A percentile compares a stretch with the other conserved stretches of the same genome.
Conservation (phyloP, 2,888 invertebrate genomes). For the Drosophila lutescens region DNA sequence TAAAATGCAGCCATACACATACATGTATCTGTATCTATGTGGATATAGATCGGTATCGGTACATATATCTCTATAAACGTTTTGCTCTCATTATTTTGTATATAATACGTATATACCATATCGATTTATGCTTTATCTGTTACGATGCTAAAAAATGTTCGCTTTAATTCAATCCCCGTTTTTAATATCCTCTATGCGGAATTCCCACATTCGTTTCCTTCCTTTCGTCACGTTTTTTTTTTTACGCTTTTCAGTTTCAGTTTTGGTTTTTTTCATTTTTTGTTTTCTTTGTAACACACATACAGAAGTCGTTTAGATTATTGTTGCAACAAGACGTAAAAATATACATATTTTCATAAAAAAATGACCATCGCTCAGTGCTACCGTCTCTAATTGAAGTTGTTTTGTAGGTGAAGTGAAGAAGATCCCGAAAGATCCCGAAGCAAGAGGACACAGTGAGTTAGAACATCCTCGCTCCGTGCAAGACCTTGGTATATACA, state of each 20-base stretch:
- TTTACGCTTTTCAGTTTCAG: slow-evolving; percentile 3
- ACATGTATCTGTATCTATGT: slow-evolving; percentile 31
- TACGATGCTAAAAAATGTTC: slow-evolving; percentile 42
- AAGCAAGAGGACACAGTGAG: background rate
- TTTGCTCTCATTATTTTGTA: slow-evolving; percentile 35
- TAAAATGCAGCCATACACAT: slow-evolving; percentile 45
- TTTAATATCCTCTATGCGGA: slow-evolving; percentile 6
- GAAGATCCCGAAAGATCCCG: background rate
- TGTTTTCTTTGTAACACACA: slow-evolving; percentile 39
- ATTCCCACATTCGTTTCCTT: slow-evolving; percentile 2
- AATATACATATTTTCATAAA: slow-evolving; percentile 38
- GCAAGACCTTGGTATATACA: slow-evolving; percentile 21
- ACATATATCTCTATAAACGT: slow-evolving; percentile 27
- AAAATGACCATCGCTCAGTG: slow-evolving; percentile 30
- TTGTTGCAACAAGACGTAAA: slow-evolving; percentile 50
- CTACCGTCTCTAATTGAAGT: slow-evolving; percentile 23
- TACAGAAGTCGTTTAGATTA: slow-evolving; percentile 42
- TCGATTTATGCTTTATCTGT: slow-evolving; percentile 27
- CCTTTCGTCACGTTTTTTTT: background rate
- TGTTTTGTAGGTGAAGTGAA: slow-evolving; percentile 3
- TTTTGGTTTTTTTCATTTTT: background rate
- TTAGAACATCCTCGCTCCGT: background rate
- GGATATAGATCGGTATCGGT: slow-evolving; percentile 26
- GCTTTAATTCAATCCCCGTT: slow-evolving; percentile 2
- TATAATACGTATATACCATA: slow-evolving; percentile 37